phyloP scores from a whole-genome alignment of 2,888 invertebrate genomes.

The Meteorus cinctellus region DNA sequence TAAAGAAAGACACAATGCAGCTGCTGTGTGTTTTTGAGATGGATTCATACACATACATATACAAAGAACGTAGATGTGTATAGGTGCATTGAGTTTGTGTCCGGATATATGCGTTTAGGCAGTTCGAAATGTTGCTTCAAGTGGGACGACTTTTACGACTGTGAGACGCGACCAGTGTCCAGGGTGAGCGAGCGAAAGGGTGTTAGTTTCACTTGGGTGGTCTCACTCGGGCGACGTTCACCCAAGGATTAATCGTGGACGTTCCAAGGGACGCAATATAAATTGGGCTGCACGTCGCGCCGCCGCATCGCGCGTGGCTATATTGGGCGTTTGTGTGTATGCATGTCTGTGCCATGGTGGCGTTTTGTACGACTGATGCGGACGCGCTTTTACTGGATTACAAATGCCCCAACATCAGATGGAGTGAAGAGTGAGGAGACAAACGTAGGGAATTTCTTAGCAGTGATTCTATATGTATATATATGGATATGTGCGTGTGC shows the following conservation, averaged over 20 bases:
- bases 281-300: constrained; percentile 64
- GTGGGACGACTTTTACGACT: constrained; percentile 63
- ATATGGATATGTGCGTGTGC: not conserved
- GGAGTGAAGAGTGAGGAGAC: not conserved
- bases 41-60: not conserved
- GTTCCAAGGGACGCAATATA: constrained; percentile 69
- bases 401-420: constrained; percentile 61
- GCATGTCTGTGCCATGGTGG: not conserved
- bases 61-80: not conserved
- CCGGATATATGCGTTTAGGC: constrained; percentile 37
- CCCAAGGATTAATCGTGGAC: constrained; percentile 70
- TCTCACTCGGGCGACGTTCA: constrained; percentile 64
- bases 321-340: constrained; percentile 6
- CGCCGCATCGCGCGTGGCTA: constrained; percentile 14
- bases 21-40: constrained; percentile 43
- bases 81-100: constrained; percentile 32
- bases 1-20: constrained; percentile 47
- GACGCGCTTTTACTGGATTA: constrained; percentile 65
- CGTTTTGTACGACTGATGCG: not conserved
- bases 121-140: constrained; percentile 47
- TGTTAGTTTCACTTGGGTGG: constrained; percentile 72
- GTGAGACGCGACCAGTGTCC: constrained; percentile 62
- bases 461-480: constrained; percentile 32
- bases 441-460: constrained; percentile 48
- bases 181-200: constrained; percentile 63